Evolutionary conservation across 2,113 vertebrate genomes (phyloP), one percentile per base, ranked within the genome.

Genomic region (Petromus typicus): DNA sequence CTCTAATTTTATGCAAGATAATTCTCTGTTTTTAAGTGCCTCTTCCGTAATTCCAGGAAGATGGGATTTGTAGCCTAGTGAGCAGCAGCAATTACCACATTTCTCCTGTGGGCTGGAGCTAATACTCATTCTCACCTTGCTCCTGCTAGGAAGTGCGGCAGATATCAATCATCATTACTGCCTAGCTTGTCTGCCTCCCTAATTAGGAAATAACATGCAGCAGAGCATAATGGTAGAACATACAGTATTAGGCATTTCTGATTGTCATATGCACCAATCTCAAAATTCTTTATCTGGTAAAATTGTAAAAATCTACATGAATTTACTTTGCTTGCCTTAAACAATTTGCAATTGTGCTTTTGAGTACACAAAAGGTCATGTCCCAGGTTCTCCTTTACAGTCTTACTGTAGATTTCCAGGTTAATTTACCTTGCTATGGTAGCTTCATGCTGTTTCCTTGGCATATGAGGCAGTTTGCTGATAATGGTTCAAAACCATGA

Each of bases 101-200:
- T 95, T 95, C 89, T 96, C 93, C 85, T 67, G 69, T 69, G 96
- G 80, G 84, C 75, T 95, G 48, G 80, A 96, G 83, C 59, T 80
- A 93, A 84, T 37, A 61, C 66, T 91, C 64, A 34, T 90, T 93
- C 91, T 95, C 86, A 96, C 91, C 96, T 96, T 96, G 91, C 51
- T 89, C 57, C 63, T 91, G 51, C 40, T 59, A 69, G 43, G 85
- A 95, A n/a, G 32, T 95, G 96, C 90, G 85, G 96, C 95, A 97
- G 94, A 94, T 95, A 98, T 98, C 97, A 97, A 89, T 98, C 97
- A 97, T 97, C 86, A 86, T 97, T 98, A 95, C 86, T 45, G 83
- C 54, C 67, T 23, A 97, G 97, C 23, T 94, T 96, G 94, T 85
- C 89, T 97, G 94, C 95, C 94, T 96, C 59, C 91, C 0, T 7